These are phyloP conservation scores for Microtus pennsylvanicus DNA, from an alignment of 2,113 vertebrate genomes.

Conservation along the genomic window DNA sequence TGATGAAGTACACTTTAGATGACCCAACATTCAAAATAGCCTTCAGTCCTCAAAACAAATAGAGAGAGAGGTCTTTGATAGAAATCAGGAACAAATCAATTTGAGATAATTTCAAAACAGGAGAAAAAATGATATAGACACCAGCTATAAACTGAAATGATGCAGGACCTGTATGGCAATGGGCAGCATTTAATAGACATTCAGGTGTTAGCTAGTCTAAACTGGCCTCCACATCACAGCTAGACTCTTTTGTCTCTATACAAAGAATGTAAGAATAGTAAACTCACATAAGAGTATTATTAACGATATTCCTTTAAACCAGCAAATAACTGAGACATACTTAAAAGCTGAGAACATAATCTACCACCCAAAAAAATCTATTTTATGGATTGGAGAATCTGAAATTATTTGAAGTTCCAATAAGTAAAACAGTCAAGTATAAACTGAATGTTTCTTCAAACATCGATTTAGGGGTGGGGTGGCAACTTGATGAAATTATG, in stretches of 20 bases:
- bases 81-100: neutral
- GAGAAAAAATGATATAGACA: neutral
- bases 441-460: neutral
- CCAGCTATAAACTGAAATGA: neutral
- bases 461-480: accelerated
- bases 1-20: neutral
- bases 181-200: neutral
- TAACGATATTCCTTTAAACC: neutral
- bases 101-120: neutral
- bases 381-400: neutral
- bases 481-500: neutral
- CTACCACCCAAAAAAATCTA: neutral
- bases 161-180: no score
- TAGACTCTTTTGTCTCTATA: no score
- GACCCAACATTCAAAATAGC: neutral
- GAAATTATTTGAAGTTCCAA: neutral
- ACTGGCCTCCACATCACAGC: neutral
- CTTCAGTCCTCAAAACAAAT: neutral
- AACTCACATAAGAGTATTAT: neutral
- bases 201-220: neutral
- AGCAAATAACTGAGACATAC: neutral
- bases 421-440: neutral
- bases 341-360: neutral
- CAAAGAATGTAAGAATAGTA: neutral
- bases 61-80: neutral